Evolutionary conservation across 2,888 invertebrate species (phyloP).

Genomic region (Ichneumoninae sp.): DNA sequence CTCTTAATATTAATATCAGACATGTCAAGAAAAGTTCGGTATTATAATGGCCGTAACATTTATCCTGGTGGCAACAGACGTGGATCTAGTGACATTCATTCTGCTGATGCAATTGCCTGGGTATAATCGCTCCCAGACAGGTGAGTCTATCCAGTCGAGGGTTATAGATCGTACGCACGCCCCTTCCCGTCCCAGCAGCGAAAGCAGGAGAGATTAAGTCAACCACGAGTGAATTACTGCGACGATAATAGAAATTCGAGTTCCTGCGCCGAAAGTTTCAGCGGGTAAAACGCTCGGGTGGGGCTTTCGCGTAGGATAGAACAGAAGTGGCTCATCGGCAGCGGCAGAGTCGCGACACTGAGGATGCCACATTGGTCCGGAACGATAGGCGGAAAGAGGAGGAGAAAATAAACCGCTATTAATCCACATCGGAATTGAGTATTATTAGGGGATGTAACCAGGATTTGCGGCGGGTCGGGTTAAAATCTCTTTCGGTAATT

Average conservation of each 20-base stretch:
- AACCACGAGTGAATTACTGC: slow-evolving; percentile 75
- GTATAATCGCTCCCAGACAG: not conserved
- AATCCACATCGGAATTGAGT: slow-evolving; percentile 85
- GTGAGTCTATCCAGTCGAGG: slow-evolving; percentile 8
- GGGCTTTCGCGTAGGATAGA: slow-evolving; percentile 25
- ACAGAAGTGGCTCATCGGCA: slow-evolving; percentile 41
- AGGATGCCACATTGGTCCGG: slow-evolving; percentile 14
- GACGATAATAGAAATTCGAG: slow-evolving; percentile 77
- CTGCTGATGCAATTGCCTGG: not conserved
- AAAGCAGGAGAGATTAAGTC: slow-evolving; percentile 69
- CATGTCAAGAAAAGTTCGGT: not conserved
- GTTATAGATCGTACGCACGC: slow-evolving; percentile 27
- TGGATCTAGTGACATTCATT: not conserved
- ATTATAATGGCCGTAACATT: not conserved
- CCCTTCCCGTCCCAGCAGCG: slow-evolving; percentile 1
- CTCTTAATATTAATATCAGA: too few species aligned
- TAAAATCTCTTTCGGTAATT: slow-evolving; percentile 81
- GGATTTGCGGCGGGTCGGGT: slow-evolving; percentile 83
- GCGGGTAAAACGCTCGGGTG: not conserved
- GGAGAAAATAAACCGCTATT: slow-evolving; percentile 83
- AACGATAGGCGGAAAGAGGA: slow-evolving; percentile 48
- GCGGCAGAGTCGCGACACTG: not conserved
- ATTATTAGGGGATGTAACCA: slow-evolving; percentile 83
- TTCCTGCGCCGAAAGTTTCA: slow-evolving; percentile 47
- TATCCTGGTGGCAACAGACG: not conserved